phyloP scores from a whole-genome alignment of 2,888 invertebrate species.

The Drosophila tripunctata region DNA sequence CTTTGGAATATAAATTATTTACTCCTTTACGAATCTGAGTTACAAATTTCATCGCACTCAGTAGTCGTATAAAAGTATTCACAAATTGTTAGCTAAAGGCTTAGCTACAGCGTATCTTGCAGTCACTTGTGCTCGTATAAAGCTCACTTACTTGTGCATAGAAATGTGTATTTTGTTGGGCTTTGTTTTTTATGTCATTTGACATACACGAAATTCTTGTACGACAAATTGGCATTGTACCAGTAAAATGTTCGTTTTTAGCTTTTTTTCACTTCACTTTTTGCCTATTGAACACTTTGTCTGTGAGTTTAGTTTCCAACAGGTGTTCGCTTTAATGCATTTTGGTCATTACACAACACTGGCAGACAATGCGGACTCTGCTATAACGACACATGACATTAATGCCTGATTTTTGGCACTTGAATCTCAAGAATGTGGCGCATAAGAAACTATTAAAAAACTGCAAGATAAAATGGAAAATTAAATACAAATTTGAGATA shows the following conservation, averaged over 20 bases:
- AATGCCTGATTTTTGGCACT: not conserved
- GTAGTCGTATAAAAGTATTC: too few species aligned
- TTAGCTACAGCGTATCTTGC: not conserved
- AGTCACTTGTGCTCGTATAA: not conserved
- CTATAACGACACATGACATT: constrained; percentile 26
- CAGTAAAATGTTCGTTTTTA: constrained; percentile 21
- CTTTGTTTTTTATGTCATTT: constrained; percentile 25
- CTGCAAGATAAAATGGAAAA: not conserved
- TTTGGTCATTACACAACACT: constrained; percentile 33
- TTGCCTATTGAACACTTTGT: not conserved
- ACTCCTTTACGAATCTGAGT: too few species aligned
- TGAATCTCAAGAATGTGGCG: not conserved
- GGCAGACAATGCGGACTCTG: constrained; percentile 18
- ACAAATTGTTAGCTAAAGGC: too few species aligned
- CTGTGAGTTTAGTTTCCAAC: constrained; percentile 19
- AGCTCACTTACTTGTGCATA: constrained; percentile 6
- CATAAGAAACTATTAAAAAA: not conserved
- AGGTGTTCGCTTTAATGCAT: constrained; percentile 34
- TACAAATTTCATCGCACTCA: too few species aligned
- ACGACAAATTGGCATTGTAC: constrained; percentile 48
- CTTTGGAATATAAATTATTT: too few species aligned
- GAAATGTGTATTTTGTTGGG: constrained; percentile 41
- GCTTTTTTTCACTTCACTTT: not conserved
- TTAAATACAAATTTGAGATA: too few species aligned
- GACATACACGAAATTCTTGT: constrained; percentile 52